Evolutionary conservation across 2,888 invertebrate genomes (phyloP).

Genomic region (Cantharis flavilabris): DNA sequence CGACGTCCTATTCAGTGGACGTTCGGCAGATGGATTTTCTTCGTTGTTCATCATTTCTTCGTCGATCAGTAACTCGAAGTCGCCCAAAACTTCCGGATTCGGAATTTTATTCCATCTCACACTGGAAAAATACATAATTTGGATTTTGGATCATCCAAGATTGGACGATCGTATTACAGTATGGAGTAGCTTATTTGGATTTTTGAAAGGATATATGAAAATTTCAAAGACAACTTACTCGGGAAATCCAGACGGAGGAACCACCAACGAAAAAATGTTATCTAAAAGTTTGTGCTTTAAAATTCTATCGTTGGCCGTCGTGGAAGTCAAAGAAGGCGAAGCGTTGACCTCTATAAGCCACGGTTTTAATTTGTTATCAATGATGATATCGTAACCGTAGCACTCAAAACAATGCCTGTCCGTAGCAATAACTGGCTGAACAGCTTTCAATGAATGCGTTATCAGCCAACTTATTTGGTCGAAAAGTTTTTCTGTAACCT

Average conservation of each 20-base stretch:
- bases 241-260: slow-evolving; percentile 87
- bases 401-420: slow-evolving; percentile 93
- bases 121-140: slow-evolving; percentile 47
- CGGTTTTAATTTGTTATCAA: slow-evolving; percentile 91
- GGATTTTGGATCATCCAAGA: too few species aligned
- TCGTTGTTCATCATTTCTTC: slow-evolving; percentile 76
- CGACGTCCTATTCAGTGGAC: slow-evolving; percentile 24
- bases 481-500: slow-evolving; percentile 86
- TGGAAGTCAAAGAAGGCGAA: slow-evolving; percentile 91
- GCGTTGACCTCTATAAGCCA: slow-evolving; percentile 97
- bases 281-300: slow-evolving; percentile 93
- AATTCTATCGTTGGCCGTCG: slow-evolving; percentile 92
- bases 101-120: slow-evolving; percentile 88
- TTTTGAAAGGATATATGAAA: too few species aligned
- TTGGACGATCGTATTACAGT: too few species aligned
- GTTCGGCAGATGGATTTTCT: slow-evolving; percentile 34
- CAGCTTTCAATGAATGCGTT: slow-evolving; percentile 91
- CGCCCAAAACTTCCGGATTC: slow-evolving; percentile 72
- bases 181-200: too few species aligned
- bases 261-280: slow-evolving; percentile 86
- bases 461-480: slow-evolving; percentile 88
- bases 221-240: slow-evolving; percentile 62
- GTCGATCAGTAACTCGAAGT: slow-evolving; percentile 83
- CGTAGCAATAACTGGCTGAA: slow-evolving; percentile 90
- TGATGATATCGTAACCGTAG: slow-evolving; percentile 96